Evolutionary conservation across 2,113 vertebrate species (phyloP), one percentile per base, ranked within the genome.

Genomic region (Chitala chitala): DNA sequence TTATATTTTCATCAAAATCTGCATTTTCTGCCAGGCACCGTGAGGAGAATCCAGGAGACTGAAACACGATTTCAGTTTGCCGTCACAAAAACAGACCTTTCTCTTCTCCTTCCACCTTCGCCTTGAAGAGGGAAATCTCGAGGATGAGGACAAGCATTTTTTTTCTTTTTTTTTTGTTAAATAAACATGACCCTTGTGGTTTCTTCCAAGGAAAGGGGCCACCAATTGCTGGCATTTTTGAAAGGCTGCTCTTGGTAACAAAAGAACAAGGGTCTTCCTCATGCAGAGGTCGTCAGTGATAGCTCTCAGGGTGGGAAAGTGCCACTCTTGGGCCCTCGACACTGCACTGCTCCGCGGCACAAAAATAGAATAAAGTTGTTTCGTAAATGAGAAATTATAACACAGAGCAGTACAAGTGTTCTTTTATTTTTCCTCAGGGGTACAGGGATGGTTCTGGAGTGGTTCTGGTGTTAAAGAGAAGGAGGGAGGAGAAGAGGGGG

Each of bases 351-450:
- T 86, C 77, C 75, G 76, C 69, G 76, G 81, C 79, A 86, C 84
- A 92, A 92, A 93, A 94, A 92, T 92, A 94, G 90, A 89, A 80
- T 82, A 83, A 89, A 84, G 87, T 92, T 89, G 84, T 80, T 68
- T 77, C 79, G 84, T 80, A 88, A 90, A 91, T 80, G 77, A 90
- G 86, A 87, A 90, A 87, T 88, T 86, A 87, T 84, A 82, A 83
- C 81, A 85, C 76, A 85, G 69, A 80, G 87, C 78, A 85, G 71
- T 55, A 61, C 56, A 54, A 76, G 69, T 65, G 33, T 50, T 61
- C 61, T 75, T 55, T 42, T 69, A 38, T 66, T 70, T 74, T 55
- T 69, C 70, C 66, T 61, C 22, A 0, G 13, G 74, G 75, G 71
- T 40, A 24, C 55, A 12, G 73, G 75, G 46, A 63, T 29, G 53